Conservation (phyloP, 2,888 invertebrate genomes). For the Hydriomena furcata region DNA sequence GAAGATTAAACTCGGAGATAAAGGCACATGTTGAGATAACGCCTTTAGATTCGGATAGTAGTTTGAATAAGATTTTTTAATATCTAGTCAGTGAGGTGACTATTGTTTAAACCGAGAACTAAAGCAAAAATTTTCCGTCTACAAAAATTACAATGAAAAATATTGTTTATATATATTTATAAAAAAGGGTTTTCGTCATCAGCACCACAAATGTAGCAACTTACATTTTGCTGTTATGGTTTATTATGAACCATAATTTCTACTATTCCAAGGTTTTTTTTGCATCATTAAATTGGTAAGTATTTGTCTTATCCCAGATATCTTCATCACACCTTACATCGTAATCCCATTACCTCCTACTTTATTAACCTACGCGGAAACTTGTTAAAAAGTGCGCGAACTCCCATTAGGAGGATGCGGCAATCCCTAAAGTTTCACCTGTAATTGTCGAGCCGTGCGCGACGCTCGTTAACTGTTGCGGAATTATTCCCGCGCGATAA, state of each 20-base stretch:
- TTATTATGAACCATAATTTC: no score
- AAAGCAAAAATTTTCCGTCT: no score
- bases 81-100: no score
- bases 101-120: no score
- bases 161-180: no score
- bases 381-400: conserved; percentile 75
- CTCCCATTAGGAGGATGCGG: conserved; percentile 54
- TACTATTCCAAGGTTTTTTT: conserved; percentile 28
- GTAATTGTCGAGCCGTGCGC: conserved; percentile 51
- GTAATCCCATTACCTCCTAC: conserved; percentile 49
- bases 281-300: background rate
- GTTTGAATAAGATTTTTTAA: background rate
- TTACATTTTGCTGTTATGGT: no score
- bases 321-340: conserved; percentile 33
- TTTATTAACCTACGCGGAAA: conserved; percentile 47
- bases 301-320: conserved; percentile 2
- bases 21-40: conserved; percentile 66
- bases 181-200: background rate
- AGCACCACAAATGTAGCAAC: conserved; percentile 21
- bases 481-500: conserved; percentile 33
- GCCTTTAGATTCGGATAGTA: conserved; percentile 40
- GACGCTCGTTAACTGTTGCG: conserved; percentile 42
- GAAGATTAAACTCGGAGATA: conserved; percentile 74
- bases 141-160: no score
- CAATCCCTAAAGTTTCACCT: conserved; percentile 53